Conservation (phyloP, 2,113 vertebrate species). For the Perca flavescens region DNA sequence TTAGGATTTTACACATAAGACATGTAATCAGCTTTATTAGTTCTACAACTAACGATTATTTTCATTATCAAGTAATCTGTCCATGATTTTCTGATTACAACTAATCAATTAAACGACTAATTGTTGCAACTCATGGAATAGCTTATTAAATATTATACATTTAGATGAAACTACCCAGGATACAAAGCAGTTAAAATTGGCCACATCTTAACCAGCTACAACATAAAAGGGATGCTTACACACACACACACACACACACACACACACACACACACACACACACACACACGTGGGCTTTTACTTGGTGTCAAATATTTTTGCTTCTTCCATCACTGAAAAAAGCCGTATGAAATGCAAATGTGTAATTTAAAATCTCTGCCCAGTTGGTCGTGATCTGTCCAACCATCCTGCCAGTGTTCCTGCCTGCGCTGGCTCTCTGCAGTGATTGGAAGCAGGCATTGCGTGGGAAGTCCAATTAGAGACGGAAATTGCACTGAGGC, state of each 20-base stretch:
- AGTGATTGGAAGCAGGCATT: slow-evolving; percentile 94
- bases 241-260: background rate
- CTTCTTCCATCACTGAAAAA: slow-evolving; percentile 14
- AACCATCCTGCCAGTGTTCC: slow-evolving; percentile 27
- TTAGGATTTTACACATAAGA: background rate
- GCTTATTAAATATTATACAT: background rate
- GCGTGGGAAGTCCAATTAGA: slow-evolving; percentile 94
- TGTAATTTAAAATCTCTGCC: slow-evolving; percentile 28
- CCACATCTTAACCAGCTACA: background rate
- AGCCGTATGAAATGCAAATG: slow-evolving; percentile 14
- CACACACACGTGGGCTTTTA: background rate
- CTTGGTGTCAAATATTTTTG: background rate
- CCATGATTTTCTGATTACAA: background rate
- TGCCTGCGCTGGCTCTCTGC: slow-evolving; percentile 19
- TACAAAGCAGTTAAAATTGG: background rate
- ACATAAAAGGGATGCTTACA: background rate
- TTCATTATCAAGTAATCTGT: background rate
- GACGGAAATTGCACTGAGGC: slow-evolving; percentile 89
- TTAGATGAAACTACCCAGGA: background rate
- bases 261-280: background rate
- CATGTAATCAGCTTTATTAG: background rate
- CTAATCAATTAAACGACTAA: background rate
- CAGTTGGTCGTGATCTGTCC: slow-evolving; percentile 33
- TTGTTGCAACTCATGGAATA: background rate
- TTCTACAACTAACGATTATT: background rate